phyloP scores from a whole-genome alignment of 2,888 invertebrate genomes.

The Hybos culiciformis region DNA sequence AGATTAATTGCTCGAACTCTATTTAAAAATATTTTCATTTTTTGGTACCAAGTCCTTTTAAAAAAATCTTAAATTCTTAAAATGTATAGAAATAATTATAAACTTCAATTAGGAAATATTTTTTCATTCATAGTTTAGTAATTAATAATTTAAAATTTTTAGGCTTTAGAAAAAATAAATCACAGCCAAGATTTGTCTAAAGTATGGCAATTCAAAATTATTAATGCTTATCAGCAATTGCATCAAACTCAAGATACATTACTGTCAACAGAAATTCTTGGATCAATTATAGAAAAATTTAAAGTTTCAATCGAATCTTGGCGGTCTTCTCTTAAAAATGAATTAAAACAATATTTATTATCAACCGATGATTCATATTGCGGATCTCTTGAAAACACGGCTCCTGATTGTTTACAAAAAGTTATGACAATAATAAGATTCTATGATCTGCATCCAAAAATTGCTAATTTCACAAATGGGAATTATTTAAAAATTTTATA shows the following conservation, averaged over 20 bases:
- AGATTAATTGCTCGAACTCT: no score
- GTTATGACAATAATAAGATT: constrained; percentile 27
- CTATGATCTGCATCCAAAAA: constrained; percentile 26
- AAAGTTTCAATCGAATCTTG: constrained; percentile 23
- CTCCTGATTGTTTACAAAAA: constrained; percentile 20
- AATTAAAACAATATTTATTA: constrained; percentile 26
- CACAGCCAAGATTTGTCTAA: constrained; percentile 40
- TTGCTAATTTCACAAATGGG: constrained; percentile 22
- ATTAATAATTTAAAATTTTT: no score
- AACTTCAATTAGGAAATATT: no score
- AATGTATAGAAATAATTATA: no score
- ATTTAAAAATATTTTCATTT: no score
- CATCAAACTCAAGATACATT: constrained; percentile 22
- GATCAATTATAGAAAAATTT: constrained; percentile 26
- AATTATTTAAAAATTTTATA: constrained; percentile 28
- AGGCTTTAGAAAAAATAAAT: constrained; percentile 42
- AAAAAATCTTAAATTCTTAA: no score
- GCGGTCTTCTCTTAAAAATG: constrained; percentile 16
- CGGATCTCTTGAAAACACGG: constrained; percentile 18
- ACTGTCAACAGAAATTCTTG: constrained; percentile 29
- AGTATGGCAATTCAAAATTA: constrained; percentile 66
- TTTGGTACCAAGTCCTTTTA: no score
- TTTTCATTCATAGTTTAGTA: no score
- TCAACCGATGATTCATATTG: constrained; percentile 19
- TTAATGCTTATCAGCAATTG: constrained; percentile 39